Evolutionary conservation across 2,888 invertebrate genomes (phyloP).

Genomic region (Aplocera efformata): DNA sequence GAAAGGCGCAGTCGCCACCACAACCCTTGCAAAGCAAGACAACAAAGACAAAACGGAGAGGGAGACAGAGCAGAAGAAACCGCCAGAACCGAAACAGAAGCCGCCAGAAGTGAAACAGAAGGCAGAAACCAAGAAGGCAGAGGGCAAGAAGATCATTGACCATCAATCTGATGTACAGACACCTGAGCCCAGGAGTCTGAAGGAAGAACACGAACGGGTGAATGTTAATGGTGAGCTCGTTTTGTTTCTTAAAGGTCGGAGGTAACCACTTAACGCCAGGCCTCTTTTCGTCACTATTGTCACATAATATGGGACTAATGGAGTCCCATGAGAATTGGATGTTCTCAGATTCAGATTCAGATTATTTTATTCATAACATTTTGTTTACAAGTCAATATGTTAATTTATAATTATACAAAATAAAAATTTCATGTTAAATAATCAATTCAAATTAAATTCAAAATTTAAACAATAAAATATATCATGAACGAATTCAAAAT

Average conservation of each 20-base stretch:
- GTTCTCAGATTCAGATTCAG: no score
- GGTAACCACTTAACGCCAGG: no score
- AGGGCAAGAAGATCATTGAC: background rate
- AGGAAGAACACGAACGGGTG: conserved; percentile 39
- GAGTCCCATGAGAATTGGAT: no score
- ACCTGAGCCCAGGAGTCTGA: conserved; percentile 23
- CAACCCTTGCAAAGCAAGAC: conserved; percentile 31
- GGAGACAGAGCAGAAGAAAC: background rate
- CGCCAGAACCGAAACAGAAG: conserved; percentile 9
- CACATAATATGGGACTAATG: no score
- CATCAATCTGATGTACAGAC: background rate
- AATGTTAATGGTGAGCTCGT: conserved; percentile 55
- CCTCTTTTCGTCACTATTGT: no score
- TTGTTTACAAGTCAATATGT: no score
- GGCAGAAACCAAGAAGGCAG: conserved; percentile 1
- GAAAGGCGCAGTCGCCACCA: conserved; percentile 45
- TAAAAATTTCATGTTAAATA: no score
- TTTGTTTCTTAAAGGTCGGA: background rate
- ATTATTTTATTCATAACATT: no score
- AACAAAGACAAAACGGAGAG: background rate
- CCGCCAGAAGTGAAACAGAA: conserved; percentile 13
- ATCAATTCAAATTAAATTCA: no score
- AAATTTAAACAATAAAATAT: no score
- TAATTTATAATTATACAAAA: no score
- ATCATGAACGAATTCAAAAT: no score